phyloP scores from a whole-genome alignment of 1,140 invertebrate genomes.

The Cecropterus lyciades region DNA sequence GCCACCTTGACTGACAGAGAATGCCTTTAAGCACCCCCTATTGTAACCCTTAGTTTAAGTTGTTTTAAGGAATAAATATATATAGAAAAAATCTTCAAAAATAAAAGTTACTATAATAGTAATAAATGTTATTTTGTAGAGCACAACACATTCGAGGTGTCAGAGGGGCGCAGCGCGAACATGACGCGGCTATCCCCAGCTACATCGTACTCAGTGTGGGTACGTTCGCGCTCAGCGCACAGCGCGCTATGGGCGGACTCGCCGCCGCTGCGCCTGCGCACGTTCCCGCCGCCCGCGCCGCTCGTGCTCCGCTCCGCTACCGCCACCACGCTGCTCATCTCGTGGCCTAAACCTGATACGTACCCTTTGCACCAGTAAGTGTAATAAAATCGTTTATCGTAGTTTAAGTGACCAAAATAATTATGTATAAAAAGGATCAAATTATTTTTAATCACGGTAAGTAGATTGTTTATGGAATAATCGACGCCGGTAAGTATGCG shows the following conservation, averaged over 20 bases:
- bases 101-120: no score
- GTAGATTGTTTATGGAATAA: no score
- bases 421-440: no score
- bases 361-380: conserved; percentile 61
- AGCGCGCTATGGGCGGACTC: conserved; percentile 88
- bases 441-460: no score
- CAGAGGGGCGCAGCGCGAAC: conserved; percentile 71
- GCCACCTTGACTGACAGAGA: no score
- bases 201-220: conserved; percentile 88
- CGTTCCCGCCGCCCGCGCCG: conserved; percentile 88
- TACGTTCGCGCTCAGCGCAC: conserved; percentile 89
- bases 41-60: no score
- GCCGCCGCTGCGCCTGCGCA: conserved; percentile 85
- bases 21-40: no score
- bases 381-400: no score
- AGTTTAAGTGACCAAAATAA: no score
- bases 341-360: conserved; percentile 85
- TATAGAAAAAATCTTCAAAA: no score
- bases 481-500: no score
- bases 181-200: conserved; percentile 79
- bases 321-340: conserved; percentile 85
- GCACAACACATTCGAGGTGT: conserved; percentile 70
- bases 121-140: conserved; percentile 47
- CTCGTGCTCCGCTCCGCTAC: conserved; percentile 83
- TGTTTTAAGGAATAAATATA: no score